Base-by-base conservation (phyloP, 2,888 invertebrate species). In the Phania funesta region DNA sequence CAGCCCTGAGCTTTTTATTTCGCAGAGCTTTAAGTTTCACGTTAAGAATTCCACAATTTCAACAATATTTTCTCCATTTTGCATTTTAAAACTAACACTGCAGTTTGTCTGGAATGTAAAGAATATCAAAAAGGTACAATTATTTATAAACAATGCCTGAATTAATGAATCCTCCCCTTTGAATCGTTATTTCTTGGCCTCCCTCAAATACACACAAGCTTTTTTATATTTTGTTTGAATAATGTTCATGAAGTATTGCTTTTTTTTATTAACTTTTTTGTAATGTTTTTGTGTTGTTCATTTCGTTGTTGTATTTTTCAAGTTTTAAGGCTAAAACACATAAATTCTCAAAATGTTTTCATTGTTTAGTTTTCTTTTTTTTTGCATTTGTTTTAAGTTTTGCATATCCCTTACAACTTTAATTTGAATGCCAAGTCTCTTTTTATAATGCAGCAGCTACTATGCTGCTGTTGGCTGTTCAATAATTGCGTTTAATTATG, bases 401-500 rank as follows among this genome's bases (percentile, higher is more conserved):
- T 82, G 70, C 82, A 82, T 82, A 82, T 82, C 78, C 82, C 82
- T 81, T 74, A 77, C 67, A 77, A 67, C 77, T 67, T 76, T 65
- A 76, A 73, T 77, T 64, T 81, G 81, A 81, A 81, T 81, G 77
- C 81, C 81, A 81, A 73, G 77, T 54, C 44, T 46, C 32, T 70
- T 38, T 46, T 18, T 64, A 16, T 60, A 74, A 48, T 74, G 60
- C 56, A 80, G 35, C 65, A 24, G 65, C 65, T 44, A 41, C 54
- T 13, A 41, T 11, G 83, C 81, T 70, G 85, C 87, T 86, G 85
- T 86, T 85, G 87, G 87, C 87, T 82, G 87, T 88, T 87, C 87
- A 87, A 88, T 89, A 89, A 88, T 88, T 88, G 88, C 88, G 88
- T 88, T 88, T 88, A 88, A 88, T 88, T 89, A 88, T 86, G 87